Percentiles rank a stretch among this genome's conserved stretches.
Conservation (phyloP, 2,888 invertebrate species). For the Rhorus exstirpatorius region DNA sequence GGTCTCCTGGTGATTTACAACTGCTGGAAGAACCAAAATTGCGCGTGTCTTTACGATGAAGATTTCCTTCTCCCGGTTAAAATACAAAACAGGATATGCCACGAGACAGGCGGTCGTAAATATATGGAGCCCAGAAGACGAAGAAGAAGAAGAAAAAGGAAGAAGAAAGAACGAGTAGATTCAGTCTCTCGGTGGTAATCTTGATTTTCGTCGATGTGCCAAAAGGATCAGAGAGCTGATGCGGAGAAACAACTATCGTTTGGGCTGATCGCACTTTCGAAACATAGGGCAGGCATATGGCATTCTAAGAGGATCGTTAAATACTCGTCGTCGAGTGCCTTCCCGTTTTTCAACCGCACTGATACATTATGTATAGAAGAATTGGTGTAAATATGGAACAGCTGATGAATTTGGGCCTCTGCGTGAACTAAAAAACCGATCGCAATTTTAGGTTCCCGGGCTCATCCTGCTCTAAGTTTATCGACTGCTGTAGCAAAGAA, state of each 20-base stretch:
- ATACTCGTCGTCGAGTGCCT: slow-evolving; percentile 22
- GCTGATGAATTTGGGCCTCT: too few relatives aligned
- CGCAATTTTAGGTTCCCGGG: too few relatives aligned
- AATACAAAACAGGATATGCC: slow-evolving; percentile 40
- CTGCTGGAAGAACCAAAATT: slow-evolving; percentile 20
- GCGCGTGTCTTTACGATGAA: slow-evolving; percentile 40
- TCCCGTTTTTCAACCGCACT: slow-evolving; percentile 5
- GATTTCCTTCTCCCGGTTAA: slow-evolving; percentile 50
- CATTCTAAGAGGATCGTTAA: slow-evolving; percentile 5
- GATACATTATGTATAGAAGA: neutral
- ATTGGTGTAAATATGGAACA: slow-evolving; percentile 1
- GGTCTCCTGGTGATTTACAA: slow-evolving; percentile 46
- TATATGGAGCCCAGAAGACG: too few relatives aligned
- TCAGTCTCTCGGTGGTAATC: slow-evolving; percentile 45
- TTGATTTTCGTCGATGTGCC: slow-evolving; percentile 53
- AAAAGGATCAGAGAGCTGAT: slow-evolving; percentile 41
- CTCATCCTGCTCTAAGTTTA: too few relatives aligned
- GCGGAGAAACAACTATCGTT: slow-evolving; percentile 51
- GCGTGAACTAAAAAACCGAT: too few relatives aligned
- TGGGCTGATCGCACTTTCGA: slow-evolving; percentile 38
- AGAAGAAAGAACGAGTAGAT: slow-evolving; percentile 20
- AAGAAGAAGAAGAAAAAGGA: neutral
- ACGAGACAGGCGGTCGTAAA: slow-evolving; percentile 45
- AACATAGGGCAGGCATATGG: slow-evolving; percentile 15
- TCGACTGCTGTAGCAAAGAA: neutral